phyloP scores from a whole-genome alignment of 2,888 invertebrate species.

The Dyspetes luteomarginatus region DNA sequence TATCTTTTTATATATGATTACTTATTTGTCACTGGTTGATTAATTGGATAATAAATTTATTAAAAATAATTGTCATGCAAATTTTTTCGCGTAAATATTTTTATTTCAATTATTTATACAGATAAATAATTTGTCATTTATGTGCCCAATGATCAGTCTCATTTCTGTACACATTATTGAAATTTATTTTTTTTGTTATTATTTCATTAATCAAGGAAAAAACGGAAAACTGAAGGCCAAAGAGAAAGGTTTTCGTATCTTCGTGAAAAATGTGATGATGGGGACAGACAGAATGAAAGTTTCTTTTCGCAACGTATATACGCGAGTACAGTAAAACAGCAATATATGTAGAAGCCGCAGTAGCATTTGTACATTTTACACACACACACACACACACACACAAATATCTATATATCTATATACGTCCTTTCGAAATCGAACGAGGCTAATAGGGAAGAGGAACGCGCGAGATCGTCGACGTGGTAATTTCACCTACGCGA shows the following conservation, averaged over 20 bases:
- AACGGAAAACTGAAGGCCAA: constrained; percentile 12
- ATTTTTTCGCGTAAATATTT: no score
- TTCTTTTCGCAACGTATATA: constrained; percentile 59
- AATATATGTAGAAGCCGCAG: constrained; percentile 53
- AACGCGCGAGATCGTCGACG: constrained; percentile 77
- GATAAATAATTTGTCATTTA: no score
- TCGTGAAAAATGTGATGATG: constrained; percentile 42
- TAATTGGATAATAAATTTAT: no score
- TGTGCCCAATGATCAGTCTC: no score
- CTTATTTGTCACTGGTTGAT: no score
- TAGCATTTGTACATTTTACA: constrained; percentile 33
- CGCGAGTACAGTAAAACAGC: constrained; percentile 28
- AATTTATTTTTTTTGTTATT: background rate
- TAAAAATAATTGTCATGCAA: no score
- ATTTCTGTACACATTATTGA: no score
- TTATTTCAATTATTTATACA: no score
- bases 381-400: background rate
- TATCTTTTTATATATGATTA: no score
- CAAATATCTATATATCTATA: background rate
- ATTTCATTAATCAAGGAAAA: background rate
- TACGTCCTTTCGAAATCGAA: constrained; percentile 73
- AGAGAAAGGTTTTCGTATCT: constrained; percentile 61
- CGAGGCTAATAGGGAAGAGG: constrained; percentile 80
- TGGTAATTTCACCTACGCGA: constrained; percentile 81
- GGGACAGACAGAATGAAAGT: constrained; percentile 61